Evolutionary conservation across 1,140 invertebrate genomes (phyloP).

Genomic region (Eumaeus atala): DNA sequence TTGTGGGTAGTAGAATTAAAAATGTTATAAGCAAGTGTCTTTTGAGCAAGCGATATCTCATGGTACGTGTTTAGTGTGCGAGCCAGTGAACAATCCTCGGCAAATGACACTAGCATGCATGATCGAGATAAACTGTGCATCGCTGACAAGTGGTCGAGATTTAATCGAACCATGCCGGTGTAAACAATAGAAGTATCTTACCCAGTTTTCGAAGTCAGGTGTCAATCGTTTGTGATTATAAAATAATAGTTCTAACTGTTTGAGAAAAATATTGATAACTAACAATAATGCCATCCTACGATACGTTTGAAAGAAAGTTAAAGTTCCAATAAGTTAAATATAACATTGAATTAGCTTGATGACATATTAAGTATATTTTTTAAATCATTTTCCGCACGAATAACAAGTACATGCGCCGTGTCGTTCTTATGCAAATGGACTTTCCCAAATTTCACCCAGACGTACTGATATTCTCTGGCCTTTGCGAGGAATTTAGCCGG

Average conservation of each 20-base stretch:
- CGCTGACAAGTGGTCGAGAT: neutral
- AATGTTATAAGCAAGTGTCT: too few relatives aligned
- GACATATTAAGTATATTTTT: slow-evolving; percentile 1
- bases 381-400: neutral
- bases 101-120: neutral
- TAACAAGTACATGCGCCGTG: neutral
- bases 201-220: neutral
- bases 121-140: neutral
- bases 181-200: neutral
- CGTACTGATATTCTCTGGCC: neutral
- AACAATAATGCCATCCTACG: too few relatives aligned
- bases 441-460: slow-evolving; percentile 10
- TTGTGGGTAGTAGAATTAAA: too few relatives aligned
- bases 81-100: too few relatives aligned
- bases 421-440: slow-evolving; percentile 12
- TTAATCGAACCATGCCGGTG: neutral
- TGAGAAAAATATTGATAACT: neutral
- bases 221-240: neutral
- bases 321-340: neutral
- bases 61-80: neutral
- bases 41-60: neutral
- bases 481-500: neutral
- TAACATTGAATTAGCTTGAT: neutral
- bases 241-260: neutral
- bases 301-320: neutral